Conservation (phyloP, 2,113 vertebrate species). For the Propithecus coquereli region DNA sequence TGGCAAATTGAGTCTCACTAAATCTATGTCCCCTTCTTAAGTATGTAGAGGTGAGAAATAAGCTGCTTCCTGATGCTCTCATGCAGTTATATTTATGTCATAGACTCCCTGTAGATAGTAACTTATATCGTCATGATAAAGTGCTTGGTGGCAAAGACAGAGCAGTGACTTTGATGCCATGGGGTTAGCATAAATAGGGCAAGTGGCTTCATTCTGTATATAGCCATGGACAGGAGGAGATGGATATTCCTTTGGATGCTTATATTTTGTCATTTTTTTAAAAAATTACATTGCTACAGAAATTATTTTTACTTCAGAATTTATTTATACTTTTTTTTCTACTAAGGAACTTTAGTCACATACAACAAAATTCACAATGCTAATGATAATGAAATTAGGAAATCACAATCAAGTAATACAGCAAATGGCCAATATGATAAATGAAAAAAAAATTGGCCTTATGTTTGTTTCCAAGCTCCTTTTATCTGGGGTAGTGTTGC, state of each 20-base stretch:
- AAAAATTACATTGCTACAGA: not conserved
- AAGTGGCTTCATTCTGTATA: not conserved
- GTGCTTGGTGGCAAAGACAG: not conserved
- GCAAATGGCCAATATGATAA: not conserved
- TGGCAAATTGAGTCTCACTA: not conserved
- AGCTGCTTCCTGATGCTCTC: not conserved
- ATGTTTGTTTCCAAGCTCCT: not conserved
- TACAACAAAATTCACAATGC: not conserved
- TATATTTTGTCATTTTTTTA: not conserved
- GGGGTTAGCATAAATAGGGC: not conserved
- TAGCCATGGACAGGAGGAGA: not conserved
- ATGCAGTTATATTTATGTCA: not conserved
- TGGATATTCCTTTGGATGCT: not conserved
- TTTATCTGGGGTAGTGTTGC: not conserved
- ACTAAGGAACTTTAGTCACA: not conserved
- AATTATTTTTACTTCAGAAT: not conserved
- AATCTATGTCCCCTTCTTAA: not conserved
- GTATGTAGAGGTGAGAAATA: not conserved
- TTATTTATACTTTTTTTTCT: not conserved
- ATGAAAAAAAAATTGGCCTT: not conserved
- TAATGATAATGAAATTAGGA: not conserved
- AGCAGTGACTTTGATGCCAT: not conserved
- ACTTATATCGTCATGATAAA: not conserved
- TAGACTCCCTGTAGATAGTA: not conserved
- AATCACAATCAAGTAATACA: not conserved